Evolutionary conservation across 2,888 invertebrate species (phyloP).

Genomic region (Arctia plantaginis): DNA sequence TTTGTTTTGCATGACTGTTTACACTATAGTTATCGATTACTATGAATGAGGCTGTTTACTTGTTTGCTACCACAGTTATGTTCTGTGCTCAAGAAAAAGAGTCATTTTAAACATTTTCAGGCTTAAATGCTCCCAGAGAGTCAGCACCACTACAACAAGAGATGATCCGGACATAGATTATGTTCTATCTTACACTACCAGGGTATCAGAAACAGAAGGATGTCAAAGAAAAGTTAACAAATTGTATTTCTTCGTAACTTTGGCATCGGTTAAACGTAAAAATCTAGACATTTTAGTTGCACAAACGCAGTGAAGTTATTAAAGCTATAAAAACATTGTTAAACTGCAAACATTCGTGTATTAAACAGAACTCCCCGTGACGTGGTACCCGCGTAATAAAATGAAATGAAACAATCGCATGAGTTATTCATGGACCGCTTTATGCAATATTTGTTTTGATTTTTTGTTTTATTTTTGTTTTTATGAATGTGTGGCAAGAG

Average conservation of each 20-base stretch:
- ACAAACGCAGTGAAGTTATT: slow-evolving; percentile 64
- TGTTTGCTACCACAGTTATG: background rate
- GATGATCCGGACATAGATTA: too few species aligned
- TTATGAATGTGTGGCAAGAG: background rate
- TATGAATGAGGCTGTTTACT: background rate
- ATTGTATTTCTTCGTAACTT: background rate
- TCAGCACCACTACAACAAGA: background rate
- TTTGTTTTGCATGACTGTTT: background rate
- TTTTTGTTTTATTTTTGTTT: slow-evolving; percentile 26
- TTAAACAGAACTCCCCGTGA: slow-evolving; percentile 71
- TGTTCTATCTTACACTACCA: too few species aligned
- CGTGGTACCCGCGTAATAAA: slow-evolving; percentile 77
- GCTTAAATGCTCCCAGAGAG: background rate
- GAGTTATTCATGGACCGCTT: slow-evolving; percentile 78
- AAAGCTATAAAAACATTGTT: slow-evolving; percentile 70
- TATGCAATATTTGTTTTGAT: slow-evolving; percentile 58
- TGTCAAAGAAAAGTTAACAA: background rate
- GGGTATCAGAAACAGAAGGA: too few species aligned
- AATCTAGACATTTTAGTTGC: slow-evolving; percentile 52
- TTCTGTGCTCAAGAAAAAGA: background rate
- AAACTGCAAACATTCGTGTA: slow-evolving; percentile 71
- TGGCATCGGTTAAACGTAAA: slow-evolving; percentile 38
- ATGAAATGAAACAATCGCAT: slow-evolving; percentile 82
- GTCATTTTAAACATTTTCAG: background rate
- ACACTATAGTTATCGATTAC: background rate